phyloP scores from a whole-genome alignment of 2,113 vertebrate species.

The Phrynosoma platyrhinos region DNA sequence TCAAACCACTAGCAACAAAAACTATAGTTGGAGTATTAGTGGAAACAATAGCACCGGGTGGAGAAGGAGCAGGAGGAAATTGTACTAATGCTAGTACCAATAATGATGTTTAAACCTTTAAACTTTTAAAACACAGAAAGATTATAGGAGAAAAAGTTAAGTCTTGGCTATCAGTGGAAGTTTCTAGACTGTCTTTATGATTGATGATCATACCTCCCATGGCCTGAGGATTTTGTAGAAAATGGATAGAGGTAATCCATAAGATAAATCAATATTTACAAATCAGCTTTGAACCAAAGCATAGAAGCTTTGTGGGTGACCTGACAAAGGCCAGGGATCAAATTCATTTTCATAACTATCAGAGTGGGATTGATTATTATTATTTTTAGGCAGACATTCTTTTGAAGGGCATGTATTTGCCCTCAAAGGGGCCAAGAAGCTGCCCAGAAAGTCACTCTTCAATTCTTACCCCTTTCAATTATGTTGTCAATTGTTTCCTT shows the following conservation, averaged over 20 bases:
- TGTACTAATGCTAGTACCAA: background rate
- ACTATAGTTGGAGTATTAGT: background rate
- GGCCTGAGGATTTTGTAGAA: constrained; percentile 46
- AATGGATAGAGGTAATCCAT: constrained; percentile 56
- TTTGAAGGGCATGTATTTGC: constrained; percentile 26
- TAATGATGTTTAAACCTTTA: constrained; percentile 23
- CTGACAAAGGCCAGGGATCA: constrained; percentile 56
- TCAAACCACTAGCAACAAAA: constrained; percentile 41
- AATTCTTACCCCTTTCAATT: background rate
- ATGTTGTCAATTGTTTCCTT: constrained; percentile 1
- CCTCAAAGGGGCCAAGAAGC: constrained; percentile 38
- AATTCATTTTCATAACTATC: constrained; percentile 53
- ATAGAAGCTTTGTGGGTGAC: constrained; percentile 52
- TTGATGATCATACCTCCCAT: constrained; percentile 49
- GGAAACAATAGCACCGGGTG: background rate
- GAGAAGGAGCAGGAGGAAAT: background rate
- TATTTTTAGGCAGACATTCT: constrained; percentile 31
- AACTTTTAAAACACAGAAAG: constrained; percentile 17
- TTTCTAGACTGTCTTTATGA: constrained; percentile 28
- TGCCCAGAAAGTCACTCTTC: background rate
- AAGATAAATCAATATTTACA: constrained; percentile 60
- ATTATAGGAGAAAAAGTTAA: background rate
- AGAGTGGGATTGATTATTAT: constrained; percentile 58
- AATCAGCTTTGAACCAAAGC: constrained; percentile 49
- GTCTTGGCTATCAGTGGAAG: background rate